Percentiles rank a stretch among this genome's conserved stretches.
These are phyloP conservation scores for Mormyrus lacerda DNA, from an alignment of 2,113 vertebrate genomes.

Conservation along the genomic window DNA sequence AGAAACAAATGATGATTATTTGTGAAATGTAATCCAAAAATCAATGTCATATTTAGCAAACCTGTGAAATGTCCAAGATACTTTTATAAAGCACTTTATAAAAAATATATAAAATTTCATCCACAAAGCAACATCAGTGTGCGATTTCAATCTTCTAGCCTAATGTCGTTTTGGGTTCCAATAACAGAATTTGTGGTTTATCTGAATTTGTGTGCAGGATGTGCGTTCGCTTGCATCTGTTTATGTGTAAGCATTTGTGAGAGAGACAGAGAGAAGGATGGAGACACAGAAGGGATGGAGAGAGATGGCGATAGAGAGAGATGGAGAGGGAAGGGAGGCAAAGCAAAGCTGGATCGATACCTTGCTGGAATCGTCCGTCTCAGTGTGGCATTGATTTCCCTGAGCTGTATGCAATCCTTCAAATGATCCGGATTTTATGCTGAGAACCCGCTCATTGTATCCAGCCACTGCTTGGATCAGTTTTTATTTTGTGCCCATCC, in stretches of 20 bases:
- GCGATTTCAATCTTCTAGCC: background rate
- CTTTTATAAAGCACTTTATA: background rate
- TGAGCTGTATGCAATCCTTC: background rate
- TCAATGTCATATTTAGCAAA: background rate
- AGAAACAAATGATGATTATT: background rate
- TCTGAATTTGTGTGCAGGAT: background rate
- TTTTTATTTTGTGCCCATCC: background rate
- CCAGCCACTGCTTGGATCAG: background rate
- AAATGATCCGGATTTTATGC: background rate
- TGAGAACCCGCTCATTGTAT: background rate
- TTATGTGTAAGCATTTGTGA: background rate
- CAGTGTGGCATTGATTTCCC: background rate
- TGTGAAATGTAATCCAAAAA: background rate
- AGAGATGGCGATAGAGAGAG: background rate
- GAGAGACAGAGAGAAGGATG: background rate
- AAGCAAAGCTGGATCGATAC: background rate
- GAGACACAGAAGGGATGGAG: background rate
- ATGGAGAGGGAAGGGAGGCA: background rate
- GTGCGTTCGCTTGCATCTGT: constrained; percentile 7
- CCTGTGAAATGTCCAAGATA: background rate
- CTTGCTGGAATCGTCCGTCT: background rate
- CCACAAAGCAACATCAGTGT: background rate
- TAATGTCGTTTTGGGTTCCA: background rate
- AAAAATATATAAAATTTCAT: background rate
- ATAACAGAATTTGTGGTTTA: constrained; percentile 2